Evolutionary conservation across 2,888 invertebrate species (phyloP).

Genomic region (Megalurothrips usitatus): DNA sequence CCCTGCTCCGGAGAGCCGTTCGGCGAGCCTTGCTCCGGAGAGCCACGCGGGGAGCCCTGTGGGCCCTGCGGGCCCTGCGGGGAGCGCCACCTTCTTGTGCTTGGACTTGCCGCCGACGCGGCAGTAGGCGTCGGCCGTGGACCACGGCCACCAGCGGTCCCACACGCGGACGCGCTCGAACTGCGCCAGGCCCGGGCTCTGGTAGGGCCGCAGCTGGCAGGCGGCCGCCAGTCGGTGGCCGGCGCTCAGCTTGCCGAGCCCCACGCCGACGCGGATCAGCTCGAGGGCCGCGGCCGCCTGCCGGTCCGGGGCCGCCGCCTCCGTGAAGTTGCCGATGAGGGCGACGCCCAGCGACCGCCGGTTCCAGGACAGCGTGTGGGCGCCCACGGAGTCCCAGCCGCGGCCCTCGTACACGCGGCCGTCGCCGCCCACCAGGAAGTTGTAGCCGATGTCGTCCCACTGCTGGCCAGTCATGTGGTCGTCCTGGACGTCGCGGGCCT

Average conservation of each 20-base stretch:
- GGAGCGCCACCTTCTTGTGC: too few species aligned
- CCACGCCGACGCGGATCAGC: not conserved
- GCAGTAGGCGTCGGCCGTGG: too few species aligned
- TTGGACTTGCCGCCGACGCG: too few species aligned
- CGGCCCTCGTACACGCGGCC: conserved; percentile 37
- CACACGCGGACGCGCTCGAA: too few species aligned
- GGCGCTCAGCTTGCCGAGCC: not conserved
- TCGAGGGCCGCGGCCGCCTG: not conserved
- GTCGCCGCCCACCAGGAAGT: conserved; percentile 37
- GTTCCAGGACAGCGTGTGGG: conserved; percentile 67
- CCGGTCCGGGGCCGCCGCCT: not conserved
- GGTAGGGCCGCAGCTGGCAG: not conserved
- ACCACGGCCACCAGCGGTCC: too few species aligned
- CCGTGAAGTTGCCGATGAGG: conserved; percentile 57
- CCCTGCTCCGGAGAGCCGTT: too few species aligned
- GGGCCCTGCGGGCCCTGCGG: too few species aligned
- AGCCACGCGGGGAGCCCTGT: too few species aligned
- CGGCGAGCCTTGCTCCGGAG: too few species aligned
- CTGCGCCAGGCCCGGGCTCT: not conserved
- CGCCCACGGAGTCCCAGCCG: conserved; percentile 61
- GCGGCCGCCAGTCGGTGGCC: not conserved
- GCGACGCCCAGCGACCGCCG: conserved; percentile 64
- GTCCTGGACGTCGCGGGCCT: not conserved
- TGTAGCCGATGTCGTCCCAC: conserved; percentile 36
- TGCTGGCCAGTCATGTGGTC: not conserved